Evolutionary conservation across 2,888 invertebrate genomes (phyloP).

Genomic region (Epinotia bilunana): DNA sequence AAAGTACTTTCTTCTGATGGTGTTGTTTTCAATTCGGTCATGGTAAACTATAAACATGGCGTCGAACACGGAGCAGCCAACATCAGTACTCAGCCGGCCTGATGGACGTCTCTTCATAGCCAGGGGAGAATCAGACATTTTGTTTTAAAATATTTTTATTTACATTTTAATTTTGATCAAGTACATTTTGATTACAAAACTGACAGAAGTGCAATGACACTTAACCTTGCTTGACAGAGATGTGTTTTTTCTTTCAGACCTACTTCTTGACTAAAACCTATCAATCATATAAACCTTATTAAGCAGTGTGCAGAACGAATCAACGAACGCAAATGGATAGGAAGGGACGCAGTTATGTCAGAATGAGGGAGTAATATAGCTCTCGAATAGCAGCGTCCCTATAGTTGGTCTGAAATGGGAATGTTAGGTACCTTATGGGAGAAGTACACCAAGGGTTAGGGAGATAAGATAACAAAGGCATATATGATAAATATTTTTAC

Average conservation of each 20-base stretch:
- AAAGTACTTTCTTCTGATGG: slow-evolving; percentile 79
- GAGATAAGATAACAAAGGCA: too few species aligned
- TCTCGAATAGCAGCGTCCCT: neutral
- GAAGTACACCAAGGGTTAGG: too few species aligned
- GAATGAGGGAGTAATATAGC: neutral
- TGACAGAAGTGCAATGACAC: slow-evolving; percentile 42
- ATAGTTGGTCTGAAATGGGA: too few species aligned
- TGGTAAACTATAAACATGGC: slow-evolving; percentile 64
- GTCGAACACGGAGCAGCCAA: slow-evolving; percentile 57
- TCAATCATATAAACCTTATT: neutral
- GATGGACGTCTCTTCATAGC: slow-evolving; percentile 56
- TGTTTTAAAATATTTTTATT: slow-evolving; percentile 54
- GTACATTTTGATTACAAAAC: slow-evolving; percentile 52
- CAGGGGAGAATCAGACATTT: slow-evolving; percentile 66
- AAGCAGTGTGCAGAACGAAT: neutral
- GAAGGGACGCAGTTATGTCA: neutral
- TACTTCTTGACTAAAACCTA: neutral
- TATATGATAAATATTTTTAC: too few species aligned
- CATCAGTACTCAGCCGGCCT: slow-evolving; percentile 51
- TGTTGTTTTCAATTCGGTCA: slow-evolving; percentile 76
- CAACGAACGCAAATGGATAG: neutral
- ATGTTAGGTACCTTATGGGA: too few species aligned
- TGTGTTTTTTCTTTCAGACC: slow-evolving; percentile 39
- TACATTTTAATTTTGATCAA: slow-evolving; percentile 53
- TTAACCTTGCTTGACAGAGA: slow-evolving; percentile 39